Conservation (phyloP, 1,140 invertebrate genomes). For the Anastrepha obliqua region DNA sequence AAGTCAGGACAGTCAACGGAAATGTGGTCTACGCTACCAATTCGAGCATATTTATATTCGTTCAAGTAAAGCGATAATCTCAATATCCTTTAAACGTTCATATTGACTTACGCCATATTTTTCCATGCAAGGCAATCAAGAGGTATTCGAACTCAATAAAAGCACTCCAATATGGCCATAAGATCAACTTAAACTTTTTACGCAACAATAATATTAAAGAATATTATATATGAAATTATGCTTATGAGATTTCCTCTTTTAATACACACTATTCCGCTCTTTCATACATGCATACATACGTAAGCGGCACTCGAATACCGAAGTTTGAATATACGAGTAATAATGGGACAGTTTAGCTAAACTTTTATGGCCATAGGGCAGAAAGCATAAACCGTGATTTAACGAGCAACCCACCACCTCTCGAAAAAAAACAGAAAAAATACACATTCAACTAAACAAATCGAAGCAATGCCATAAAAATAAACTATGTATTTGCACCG, state of each 20-base stretch:
- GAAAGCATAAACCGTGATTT: slow-evolving; percentile 42
- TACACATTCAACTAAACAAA: not conserved
- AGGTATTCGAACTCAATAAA: slow-evolving; percentile 26
- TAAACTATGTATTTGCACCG: slow-evolving; percentile 38
- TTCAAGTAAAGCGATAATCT: no score
- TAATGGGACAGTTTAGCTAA: slow-evolving; percentile 48
- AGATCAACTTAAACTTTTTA: slow-evolving; percentile 27
- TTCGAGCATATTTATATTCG: no score
- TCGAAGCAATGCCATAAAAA: slow-evolving; percentile 41
- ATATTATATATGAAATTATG: slow-evolving; percentile 3
- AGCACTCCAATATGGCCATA: not conserved
- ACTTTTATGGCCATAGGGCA: slow-evolving; percentile 23
- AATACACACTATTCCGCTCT: not conserved
- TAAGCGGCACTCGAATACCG: not conserved
- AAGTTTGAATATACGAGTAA: not conserved
- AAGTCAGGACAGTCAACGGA: no score
- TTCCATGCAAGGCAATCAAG: not conserved
- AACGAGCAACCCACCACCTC: not conserved
- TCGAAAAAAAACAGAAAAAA: not conserved
- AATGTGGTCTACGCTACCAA: no score
- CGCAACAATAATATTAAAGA: not conserved
- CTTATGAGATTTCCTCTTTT: slow-evolving; percentile 23
- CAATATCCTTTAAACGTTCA: no score
- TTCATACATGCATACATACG: not conserved
- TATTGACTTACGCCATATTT: no score